Conservation (phyloP, 2,888 invertebrate genomes). For the Dugesia japonica region DNA sequence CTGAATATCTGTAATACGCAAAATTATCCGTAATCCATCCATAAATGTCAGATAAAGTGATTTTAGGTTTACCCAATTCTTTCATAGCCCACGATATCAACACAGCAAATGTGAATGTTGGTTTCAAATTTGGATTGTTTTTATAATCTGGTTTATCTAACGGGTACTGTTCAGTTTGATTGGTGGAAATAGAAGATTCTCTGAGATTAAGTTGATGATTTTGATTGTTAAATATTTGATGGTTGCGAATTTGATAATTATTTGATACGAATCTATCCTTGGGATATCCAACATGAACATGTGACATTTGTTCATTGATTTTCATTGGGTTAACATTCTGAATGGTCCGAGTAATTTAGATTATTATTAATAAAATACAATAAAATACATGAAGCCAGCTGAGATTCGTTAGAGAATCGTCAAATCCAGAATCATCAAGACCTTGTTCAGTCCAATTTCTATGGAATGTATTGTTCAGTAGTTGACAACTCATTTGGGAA, state of each 20-base stretch:
- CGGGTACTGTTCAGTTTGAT: neutral
- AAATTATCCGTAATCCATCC: slow-evolving; percentile 23
- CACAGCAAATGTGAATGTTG: slow-evolving; percentile 16
- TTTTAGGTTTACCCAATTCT: slow-evolving; percentile 21
- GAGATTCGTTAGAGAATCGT: neutral
- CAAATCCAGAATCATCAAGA: neutral
- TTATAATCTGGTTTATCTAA: neutral
- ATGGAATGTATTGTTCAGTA: neutral
- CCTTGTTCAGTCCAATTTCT: neutral
- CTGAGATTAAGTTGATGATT: neutral
- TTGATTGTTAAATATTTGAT: neutral
- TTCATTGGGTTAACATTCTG: neutral
- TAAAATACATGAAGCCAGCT: neutral
- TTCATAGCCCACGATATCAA: slow-evolving; percentile 21
- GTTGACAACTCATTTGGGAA: neutral
- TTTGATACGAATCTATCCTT: neutral
- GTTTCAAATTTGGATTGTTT: slow-evolving; percentile 13
- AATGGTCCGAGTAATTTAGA: too few species aligned
- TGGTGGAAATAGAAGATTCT: neutral
- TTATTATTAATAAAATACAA: too few species aligned
- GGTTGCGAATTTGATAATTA: neutral
- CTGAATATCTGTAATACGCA: slow-evolving; percentile 8
- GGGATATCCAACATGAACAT: neutral
- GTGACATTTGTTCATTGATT: neutral
- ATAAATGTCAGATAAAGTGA: slow-evolving; percentile 21